Percentiles rank a stretch among this genome's conserved stretches.
Evolutionary conservation across 1,140 invertebrate species (phyloP).

Genomic region (Chironomus striatipennis): DNA sequence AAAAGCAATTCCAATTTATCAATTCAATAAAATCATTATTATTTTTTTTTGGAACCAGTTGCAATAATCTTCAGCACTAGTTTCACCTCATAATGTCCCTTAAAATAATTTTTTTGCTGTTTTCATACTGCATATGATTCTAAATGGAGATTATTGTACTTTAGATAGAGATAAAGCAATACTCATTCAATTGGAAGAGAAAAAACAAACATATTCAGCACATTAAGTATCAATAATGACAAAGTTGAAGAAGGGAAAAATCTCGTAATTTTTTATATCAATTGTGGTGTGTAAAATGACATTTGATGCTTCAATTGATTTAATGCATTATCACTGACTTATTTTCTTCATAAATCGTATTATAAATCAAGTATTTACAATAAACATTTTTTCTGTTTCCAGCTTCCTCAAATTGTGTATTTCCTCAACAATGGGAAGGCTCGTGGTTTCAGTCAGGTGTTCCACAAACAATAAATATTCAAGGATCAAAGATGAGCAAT

Average conservation of each 20-base stretch:
- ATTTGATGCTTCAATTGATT: too few species aligned
- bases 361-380: too few species aligned
- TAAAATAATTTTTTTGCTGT: too few species aligned
- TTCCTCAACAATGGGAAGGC: conserved; percentile 69
- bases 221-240: not conserved
- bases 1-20: too few species aligned
- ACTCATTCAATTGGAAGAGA: not conserved
- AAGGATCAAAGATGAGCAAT: conserved; percentile 64
- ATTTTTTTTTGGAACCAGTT: too few species aligned
- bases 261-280: not conserved
- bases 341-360: not conserved
- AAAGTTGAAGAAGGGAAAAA: not conserved
- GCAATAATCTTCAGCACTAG: too few species aligned
- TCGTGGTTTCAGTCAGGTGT: conserved; percentile 80
- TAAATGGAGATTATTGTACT: not conserved
- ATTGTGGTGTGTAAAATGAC: not conserved
- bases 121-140: too few species aligned
- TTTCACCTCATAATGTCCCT: too few species aligned
- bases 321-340: too few species aligned
- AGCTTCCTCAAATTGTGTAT: conserved; percentile 58
- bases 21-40: too few species aligned
- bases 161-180: not conserved
- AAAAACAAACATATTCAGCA: conserved; percentile 21
- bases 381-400: conserved; percentile 29
- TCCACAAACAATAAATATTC: conserved; percentile 67